A percentile compares a stretch with the other conserved stretches of the same genome.
These are phyloP conservation scores for Antrozous pallidus DNA, from an alignment of 2,797 vertebrate genomes.

Conservation along the genomic window DNA sequence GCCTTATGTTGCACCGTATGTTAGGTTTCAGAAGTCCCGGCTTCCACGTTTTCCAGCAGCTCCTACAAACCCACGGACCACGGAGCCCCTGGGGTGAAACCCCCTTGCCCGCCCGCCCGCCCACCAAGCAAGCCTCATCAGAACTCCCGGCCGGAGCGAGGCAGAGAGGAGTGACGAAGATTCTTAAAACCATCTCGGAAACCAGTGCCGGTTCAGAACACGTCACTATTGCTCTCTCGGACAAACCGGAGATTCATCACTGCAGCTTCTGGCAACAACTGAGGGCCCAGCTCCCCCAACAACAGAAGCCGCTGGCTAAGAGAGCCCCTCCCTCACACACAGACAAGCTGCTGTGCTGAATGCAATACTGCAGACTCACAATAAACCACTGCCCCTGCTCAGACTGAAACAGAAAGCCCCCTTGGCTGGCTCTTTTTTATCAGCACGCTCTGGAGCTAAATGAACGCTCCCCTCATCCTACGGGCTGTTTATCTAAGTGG, in stretches of 20 bases:
- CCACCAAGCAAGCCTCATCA: background rate
- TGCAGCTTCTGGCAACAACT: background rate
- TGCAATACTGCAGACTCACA: background rate
- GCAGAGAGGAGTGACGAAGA: background rate
- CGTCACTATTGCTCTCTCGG: background rate
- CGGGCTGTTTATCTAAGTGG: background rate
- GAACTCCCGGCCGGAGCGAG: background rate
- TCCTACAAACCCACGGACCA: background rate
- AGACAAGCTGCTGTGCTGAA: background rate
- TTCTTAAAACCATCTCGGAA: background rate
- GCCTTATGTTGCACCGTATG: conserved; percentile 29
- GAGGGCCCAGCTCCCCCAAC: conserved; percentile 19
- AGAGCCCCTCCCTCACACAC: background rate
- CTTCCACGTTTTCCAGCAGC: background rate
- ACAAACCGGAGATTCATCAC: background rate
- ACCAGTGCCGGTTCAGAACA: background rate
- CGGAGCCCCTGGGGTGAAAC: background rate
- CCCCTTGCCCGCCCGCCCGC: background rate
- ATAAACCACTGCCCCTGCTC: background rate
- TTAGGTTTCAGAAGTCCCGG: conserved; percentile 41
- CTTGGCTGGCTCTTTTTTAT: background rate
- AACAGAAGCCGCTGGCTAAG: background rate
- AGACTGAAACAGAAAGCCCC: background rate
- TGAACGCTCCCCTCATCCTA: background rate
- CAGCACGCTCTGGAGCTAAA: background rate